Evolutionary conservation across 2,888 invertebrate species (phyloP), one percentile per base, ranked within the genome.

Genomic region (Eristalis arbustorum): DNA sequence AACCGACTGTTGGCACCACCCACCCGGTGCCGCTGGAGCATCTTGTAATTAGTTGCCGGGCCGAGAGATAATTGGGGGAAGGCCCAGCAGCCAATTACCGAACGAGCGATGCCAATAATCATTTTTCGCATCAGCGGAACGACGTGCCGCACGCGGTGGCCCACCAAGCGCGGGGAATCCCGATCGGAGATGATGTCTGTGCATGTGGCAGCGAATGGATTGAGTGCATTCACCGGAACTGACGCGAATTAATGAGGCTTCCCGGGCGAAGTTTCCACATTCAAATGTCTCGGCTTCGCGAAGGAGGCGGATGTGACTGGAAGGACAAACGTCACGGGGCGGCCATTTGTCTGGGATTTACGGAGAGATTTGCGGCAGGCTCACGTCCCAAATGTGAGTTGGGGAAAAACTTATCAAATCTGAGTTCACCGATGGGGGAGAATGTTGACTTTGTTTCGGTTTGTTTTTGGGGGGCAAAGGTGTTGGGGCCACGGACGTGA

Each of bases 41-140:
- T 75, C 64, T 69, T 62, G 59, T 66, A 81, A 75, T 81, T 75
- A 81, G 37, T 63, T 69, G 25, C 42, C 18, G 64, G 37, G 64
- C 23, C 40, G 10, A 34, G 34, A 49, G 71, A 78, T 72, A 66
- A 78, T 66, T 72, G 78, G 64, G 71, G 18, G n/a, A n/a, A n/a
- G n/a, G 34, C 63, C 18, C 6, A 67, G 40, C 34, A 13, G 78
- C 78, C 78, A 78, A 78, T 78, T 78, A 78, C 59, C 71, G 40
- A 49, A 72, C 42, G 78, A 72, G 59, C 34, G 78, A 78, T 71
- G 28, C 57, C 64, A 77, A 77, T 77, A 77, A 77, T 69, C 71
- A 71, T 72, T 78, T 71, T 78, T 42, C 57, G 59, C 63, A 78
- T 64, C 49, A 71, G 57, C 57, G 69, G 64, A 59, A 76, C 62